A percentile compares a stretch with the other conserved stretches of the same genome.
These are phyloP conservation scores for Ophion slaviceki DNA, from an alignment of 2,888 invertebrate genomes.

Conservation along the genomic window DNA sequence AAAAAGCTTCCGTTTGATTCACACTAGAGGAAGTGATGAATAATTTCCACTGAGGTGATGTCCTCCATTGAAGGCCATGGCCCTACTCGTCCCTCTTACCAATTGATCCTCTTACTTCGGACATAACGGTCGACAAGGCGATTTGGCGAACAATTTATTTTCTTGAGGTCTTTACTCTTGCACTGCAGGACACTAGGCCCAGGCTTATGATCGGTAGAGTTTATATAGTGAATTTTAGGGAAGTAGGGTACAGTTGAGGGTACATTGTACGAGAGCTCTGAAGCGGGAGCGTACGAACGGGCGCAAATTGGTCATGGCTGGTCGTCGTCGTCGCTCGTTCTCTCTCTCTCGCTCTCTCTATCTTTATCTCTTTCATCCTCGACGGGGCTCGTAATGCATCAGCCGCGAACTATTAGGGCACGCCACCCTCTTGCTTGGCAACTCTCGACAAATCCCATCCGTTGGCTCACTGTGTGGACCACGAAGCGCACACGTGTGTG, in stretches of 20 bases:
- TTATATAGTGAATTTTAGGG: conserved; percentile 25
- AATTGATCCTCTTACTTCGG: not conserved
- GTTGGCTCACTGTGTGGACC: conserved; percentile 56
- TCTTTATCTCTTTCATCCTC: conserved; percentile 65
- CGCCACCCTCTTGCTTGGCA: conserved; percentile 52
- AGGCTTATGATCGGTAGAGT: conserved; percentile 20
- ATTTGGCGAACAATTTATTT: conserved; percentile 17
- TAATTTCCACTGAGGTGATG: too few species aligned
- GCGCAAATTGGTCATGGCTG: conserved; percentile 83
- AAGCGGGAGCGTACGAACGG: conserved; percentile 76
- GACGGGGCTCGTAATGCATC: conserved; percentile 73
- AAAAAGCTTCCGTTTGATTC: too few species aligned
- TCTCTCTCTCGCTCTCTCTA: conserved; percentile 51
- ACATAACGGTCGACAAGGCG: not conserved
- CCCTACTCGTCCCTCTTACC: too few species aligned
- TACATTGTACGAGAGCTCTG: conserved; percentile 62
- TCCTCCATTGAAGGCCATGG: too few species aligned
- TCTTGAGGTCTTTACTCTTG: conserved; percentile 4
- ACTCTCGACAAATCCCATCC: conserved; percentile 62
- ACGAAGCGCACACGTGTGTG: conserved; percentile 51
- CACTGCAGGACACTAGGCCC: not conserved
- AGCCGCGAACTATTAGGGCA: conserved; percentile 79
- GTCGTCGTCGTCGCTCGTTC: conserved; percentile 72
- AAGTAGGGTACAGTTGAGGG: conserved; percentile 49
- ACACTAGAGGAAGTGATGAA: too few species aligned